These are phyloP conservation scores for Aphelenchoides fujianensis DNA, from an alignment of 1,140 invertebrate genomes.

Conservation along the genomic window DNA sequence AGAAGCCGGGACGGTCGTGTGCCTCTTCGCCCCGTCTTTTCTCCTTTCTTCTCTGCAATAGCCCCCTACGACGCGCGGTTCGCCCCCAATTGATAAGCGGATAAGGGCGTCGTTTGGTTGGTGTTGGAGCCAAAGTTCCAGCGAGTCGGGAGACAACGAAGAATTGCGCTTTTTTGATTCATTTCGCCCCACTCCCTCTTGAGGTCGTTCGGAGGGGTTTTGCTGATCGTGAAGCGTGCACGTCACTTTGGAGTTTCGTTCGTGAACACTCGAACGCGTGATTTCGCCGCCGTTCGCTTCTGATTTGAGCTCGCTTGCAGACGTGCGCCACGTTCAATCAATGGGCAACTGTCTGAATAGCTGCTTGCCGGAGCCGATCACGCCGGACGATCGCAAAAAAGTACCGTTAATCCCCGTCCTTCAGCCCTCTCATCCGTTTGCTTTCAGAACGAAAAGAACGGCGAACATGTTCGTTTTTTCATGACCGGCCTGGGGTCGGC, in stretches of 20 bases:
- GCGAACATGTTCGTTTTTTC: conserved; percentile 47
- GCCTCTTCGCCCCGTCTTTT: neutral
- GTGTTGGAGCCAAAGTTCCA: conserved; percentile 1
- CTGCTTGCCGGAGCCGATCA: neutral
- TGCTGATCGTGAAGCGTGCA: too few relatives aligned
- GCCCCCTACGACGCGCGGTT: neutral
- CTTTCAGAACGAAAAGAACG: conserved; percentile 22
- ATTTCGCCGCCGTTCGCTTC: too few relatives aligned
- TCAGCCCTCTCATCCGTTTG: too few relatives aligned
- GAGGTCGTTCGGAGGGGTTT: too few relatives aligned
- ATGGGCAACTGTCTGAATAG: conserved; percentile 11
- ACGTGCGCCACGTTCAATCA: too few relatives aligned
- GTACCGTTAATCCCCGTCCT: too few relatives aligned
- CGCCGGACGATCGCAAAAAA: neutral
- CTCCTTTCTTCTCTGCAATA: neutral
- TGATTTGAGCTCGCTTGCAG: neutral
- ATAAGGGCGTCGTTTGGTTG: neutral
- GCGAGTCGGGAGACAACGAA: neutral
- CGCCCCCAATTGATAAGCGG: conserved; percentile 4
- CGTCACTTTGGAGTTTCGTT: too few relatives aligned
- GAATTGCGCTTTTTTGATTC: neutral
- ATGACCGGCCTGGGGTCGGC: conserved; percentile 52
- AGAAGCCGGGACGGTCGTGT: neutral
- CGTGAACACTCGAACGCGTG: too few relatives aligned
- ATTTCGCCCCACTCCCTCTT: neutral